Percentiles rank a stretch among this genome's conserved stretches.
phyloP scores from a whole-genome alignment of 2,888 invertebrate genomes.

The Diaperis boleti region DNA sequence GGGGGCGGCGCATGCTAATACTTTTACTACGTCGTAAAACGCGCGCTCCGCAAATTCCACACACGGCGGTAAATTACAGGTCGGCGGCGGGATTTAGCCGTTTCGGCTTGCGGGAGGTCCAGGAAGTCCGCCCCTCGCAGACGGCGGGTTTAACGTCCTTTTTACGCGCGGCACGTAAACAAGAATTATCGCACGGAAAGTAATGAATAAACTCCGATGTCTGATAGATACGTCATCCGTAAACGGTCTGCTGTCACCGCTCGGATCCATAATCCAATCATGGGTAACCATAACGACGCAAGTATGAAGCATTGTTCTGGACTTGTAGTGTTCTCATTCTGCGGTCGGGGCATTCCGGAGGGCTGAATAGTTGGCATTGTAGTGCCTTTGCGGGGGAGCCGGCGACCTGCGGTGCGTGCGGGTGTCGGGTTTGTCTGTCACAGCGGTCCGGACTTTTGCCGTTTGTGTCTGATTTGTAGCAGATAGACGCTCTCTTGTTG shows the following conservation, averaged over 20 bases:
- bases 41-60: constrained; percentile 49
- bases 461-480: too few relatives aligned
- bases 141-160: constrained; percentile 25
- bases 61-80: constrained; percentile 36
- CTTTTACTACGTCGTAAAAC: constrained; percentile 48
- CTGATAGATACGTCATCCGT: constrained; percentile 39
- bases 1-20: constrained; percentile 41
- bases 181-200: constrained; percentile 32
- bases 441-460: too few relatives aligned
- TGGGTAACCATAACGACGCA: constrained; percentile 44
- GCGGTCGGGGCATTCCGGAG: constrained; percentile 22
- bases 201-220: constrained; percentile 31
- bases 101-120: constrained; percentile 24
- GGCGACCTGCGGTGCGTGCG: too few relatives aligned
- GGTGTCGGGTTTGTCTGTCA: too few relatives aligned
- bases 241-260: constrained; percentile 35
- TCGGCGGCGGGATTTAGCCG: constrained; percentile 21
- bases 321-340: constrained; percentile 39
- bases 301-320: constrained; percentile 40
- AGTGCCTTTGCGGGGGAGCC: background rate
- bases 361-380: constrained; percentile 18
- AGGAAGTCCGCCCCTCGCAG: constrained; percentile 13
- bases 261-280: constrained; percentile 41
- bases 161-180: constrained; percentile 24
- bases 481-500: too few relatives aligned